These are phyloP conservation scores for Pomatostomus ruficeps DNA, from an alignment of 2,113 vertebrate genomes.

Conservation along the genomic window DNA sequence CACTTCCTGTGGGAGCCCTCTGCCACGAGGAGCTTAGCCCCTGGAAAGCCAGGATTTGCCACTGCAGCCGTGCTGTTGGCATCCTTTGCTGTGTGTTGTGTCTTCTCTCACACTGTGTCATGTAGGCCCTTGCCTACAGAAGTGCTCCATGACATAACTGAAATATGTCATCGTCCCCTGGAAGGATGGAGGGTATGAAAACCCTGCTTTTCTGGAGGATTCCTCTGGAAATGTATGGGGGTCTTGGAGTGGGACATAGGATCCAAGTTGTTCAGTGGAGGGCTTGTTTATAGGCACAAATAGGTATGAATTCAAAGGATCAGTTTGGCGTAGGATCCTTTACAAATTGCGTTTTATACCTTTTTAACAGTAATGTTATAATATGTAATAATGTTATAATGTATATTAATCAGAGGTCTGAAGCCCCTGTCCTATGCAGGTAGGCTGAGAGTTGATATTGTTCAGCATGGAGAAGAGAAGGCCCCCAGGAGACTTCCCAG, in stretches of 20 bases:
- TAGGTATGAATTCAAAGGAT: not conserved
- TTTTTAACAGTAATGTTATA: not conserved
- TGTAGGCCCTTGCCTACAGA: not conserved
- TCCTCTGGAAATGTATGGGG: not conserved
- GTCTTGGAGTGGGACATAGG: not conserved
- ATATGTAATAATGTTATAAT: not conserved
- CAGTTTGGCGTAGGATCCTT: accelerated
- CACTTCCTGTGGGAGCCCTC: not conserved
- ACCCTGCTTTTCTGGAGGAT: not conserved
- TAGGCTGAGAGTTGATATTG: accelerated
- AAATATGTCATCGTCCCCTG: not conserved
- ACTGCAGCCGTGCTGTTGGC: not conserved
- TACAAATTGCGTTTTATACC: not conserved
- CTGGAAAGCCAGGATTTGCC: not conserved
- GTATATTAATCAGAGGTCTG: not conserved
- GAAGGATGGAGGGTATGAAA: not conserved
- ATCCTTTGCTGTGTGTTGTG: not conserved
- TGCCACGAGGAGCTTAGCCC: not conserved
- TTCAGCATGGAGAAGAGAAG: not conserved
- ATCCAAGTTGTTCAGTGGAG: not conserved
- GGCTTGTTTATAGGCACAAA: not conserved
- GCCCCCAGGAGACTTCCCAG: not conserved
- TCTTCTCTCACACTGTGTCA: accelerated
- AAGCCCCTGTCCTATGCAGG: not conserved
- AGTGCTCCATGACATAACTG: not conserved